Conservation (phyloP, 64 coral and sea anemone species). For the Porites australiensis region DNA sequence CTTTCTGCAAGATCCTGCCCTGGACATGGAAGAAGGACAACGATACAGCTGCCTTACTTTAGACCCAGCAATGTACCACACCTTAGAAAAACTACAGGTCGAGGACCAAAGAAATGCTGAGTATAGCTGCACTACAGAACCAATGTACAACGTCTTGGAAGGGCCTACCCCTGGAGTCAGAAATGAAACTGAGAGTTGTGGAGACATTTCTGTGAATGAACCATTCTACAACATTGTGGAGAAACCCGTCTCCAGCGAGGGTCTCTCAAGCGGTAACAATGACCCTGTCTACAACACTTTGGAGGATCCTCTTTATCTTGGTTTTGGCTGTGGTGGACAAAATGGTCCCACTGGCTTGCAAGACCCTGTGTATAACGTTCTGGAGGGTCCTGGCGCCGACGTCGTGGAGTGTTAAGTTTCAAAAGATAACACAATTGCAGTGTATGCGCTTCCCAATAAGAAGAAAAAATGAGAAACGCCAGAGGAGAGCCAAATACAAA, state of each 20-base stretch:
- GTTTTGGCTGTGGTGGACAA: background rate
- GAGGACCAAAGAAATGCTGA: background rate
- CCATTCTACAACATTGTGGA: slow-evolving; percentile 35
- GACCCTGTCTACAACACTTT: slow-evolving; percentile 8
- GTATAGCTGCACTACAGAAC: background rate
- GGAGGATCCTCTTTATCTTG: background rate
- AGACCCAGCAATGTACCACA: background rate
- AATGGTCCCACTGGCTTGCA: background rate
- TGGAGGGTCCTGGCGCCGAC: background rate
- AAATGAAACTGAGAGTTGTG: background rate
- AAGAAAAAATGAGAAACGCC: background rate
- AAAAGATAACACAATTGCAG: background rate
- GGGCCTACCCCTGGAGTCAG: background rate
- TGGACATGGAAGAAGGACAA: background rate
- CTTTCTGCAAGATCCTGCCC: background rate
- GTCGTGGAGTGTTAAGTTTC: background rate
- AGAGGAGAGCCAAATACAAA: background rate
- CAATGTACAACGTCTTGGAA: background rate
- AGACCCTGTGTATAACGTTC: slow-evolving; percentile 21
- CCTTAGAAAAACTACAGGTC: background rate
- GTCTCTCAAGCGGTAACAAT: background rate
- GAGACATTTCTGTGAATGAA: background rate
- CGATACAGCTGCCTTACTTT: background rate
- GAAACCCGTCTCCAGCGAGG: background rate
- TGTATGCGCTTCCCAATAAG: background rate